These are phyloP conservation scores for Sarotherodon lohbergeri DNA, from an alignment of 2,113 vertebrate species.

Conservation along the genomic window DNA sequence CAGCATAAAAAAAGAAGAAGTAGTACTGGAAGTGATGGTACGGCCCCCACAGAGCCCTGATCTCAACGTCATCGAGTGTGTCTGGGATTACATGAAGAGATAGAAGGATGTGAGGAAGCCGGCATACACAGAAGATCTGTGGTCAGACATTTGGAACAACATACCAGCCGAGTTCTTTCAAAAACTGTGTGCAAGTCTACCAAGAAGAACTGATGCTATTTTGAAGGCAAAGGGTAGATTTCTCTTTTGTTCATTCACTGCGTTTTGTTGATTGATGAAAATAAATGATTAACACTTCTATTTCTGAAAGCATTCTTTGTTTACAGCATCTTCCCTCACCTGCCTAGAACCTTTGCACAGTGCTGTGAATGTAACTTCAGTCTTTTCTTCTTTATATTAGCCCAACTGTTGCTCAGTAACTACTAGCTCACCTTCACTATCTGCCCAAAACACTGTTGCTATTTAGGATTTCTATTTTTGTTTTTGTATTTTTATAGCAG, in stretches of 20 bases:
- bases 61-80: background rate
- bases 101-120: background rate
- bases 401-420: background rate
- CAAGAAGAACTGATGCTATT: background rate
- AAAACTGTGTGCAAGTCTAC: background rate
- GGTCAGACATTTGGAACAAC: background rate
- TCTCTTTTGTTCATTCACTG: background rate
- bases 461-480: background rate
- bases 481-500: background rate
- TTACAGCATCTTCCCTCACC: accelerated
- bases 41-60: background rate
- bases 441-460: accelerated
- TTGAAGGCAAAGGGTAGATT: background rate
- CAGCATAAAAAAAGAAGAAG: background rate
- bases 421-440: background rate
- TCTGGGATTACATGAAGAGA: background rate
- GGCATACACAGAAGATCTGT: background rate
- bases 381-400: background rate
- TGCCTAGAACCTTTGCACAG: background rate
- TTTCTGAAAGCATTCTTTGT: background rate
- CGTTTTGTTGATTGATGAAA: background rate
- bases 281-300: background rate
- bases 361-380: background rate
- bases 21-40: accelerated
- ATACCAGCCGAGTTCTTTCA: background rate